Base-by-base conservation (phyloP, 2,113 vertebrate genomes). In the Glaucomys volans region DNA sequence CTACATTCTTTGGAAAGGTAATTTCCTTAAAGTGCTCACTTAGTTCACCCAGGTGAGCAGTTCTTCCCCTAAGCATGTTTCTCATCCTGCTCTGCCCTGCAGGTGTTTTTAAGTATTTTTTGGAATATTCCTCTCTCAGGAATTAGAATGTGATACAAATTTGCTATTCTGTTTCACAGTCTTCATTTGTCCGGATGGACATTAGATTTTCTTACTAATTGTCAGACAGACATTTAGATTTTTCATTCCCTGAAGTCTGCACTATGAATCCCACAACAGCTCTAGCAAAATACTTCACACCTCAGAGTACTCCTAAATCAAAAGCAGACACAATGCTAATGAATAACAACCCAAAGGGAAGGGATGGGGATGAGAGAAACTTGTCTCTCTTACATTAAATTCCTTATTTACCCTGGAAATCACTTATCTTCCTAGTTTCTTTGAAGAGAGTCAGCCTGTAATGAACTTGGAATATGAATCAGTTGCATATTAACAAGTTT, bases 351-450 rank as follows among this genome's bases (percentile, higher is more conserved):
- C 32, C 4, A 59, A 71, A 75, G 35, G 28, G 7, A 8, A 0
- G 14, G 26, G 32, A 42, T 47, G 8, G 11, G 9, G 4, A 1
- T 22, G 2, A 2, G 4, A 42, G 42, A 8, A 66, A 12, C 24
- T 13, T 37, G 8, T 50, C 96, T 54, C 85, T 91, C 52, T 79
- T 86, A n/a, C 47, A 66, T 74, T 76, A 82, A 88, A 79, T 67
- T 83, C 18, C 30, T 44, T 52, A 22, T 22, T 88, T 67, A 37
- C 14, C 35, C 57, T 87, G 75, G 52, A 74, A 75, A 77, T 81
- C 30, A 37, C 57, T 91, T 79, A 72, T 35, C 66, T 90, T 47
- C 32, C 76, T 90, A 44, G 17, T 26, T 30, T 32, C 82, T 82
- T 91, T 80, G 32, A 30, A 93, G 59, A 81, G 30, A 82, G 13